These are phyloP conservation scores for Bhutanitis thaidina DNA, from an alignment of 2,888 invertebrate genomes.

Conservation along the genomic window DNA sequence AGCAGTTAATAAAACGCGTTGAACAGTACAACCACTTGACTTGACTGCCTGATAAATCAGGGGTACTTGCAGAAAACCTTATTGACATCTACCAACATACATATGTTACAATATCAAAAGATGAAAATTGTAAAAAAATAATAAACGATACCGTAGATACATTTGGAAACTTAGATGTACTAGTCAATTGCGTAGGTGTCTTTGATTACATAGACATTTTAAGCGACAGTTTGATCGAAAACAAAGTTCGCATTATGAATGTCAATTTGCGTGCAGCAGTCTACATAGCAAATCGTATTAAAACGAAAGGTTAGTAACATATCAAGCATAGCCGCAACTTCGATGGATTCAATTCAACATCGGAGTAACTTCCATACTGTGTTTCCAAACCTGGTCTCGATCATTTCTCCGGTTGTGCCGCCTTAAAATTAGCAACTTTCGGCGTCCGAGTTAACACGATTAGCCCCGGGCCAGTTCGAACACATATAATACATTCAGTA, in stretches of 20 bases:
- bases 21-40: no score
- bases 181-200: slow-evolving; percentile 41
- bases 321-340: slow-evolving; percentile 81
- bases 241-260: slow-evolving; percentile 32
- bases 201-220: slow-evolving; percentile 20
- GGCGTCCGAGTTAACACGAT: slow-evolving; percentile 84
- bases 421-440: slow-evolving; percentile 80
- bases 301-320: slow-evolving; percentile 86
- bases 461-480: slow-evolving; percentile 83
- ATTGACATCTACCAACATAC: no score
- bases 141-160: slow-evolving; percentile 31
- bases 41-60: no score
- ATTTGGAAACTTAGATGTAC: slow-evolving; percentile 32
- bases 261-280: slow-evolving; percentile 33
- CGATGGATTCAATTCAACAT: slow-evolving; percentile 48
- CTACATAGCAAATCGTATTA: slow-evolving; percentile 29
- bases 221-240: slow-evolving; percentile 28
- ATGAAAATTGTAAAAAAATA: slow-evolving; percentile 29
- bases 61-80: no score
- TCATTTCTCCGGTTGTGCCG: slow-evolving; percentile 85
- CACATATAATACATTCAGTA: no score
- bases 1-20: no score
- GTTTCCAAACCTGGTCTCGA: slow-evolving; percentile 87
- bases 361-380: slow-evolving; percentile 79
- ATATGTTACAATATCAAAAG: slow-evolving; percentile 33